Percentiles rank a stretch among this genome's conserved stretches.
phyloP scores from a whole-genome alignment of 2,888 invertebrate genomes.

The Pheosia gnoma region DNA sequence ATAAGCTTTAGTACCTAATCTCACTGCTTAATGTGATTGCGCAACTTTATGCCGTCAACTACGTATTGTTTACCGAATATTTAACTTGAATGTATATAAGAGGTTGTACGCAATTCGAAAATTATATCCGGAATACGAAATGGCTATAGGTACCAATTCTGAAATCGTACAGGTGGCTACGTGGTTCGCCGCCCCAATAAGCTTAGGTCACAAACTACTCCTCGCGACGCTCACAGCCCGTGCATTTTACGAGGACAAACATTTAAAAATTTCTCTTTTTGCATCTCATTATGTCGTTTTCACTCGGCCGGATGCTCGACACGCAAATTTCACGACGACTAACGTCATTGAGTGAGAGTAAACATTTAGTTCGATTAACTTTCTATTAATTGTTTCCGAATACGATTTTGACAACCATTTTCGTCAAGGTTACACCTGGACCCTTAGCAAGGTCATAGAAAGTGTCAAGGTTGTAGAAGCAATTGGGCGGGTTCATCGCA shows the following conservation, averaged over 20 bases:
- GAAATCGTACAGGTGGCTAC: slow-evolving; percentile 46
- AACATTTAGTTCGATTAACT: slow-evolving; percentile 70
- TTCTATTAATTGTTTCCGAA: slow-evolving; percentile 61
- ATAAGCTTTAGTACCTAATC: no score
- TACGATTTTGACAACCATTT: slow-evolving; percentile 33
- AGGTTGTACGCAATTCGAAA: neutral
- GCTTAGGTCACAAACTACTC: slow-evolving; percentile 76
- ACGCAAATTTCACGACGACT: slow-evolving; percentile 70
- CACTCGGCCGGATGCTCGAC: slow-evolving; percentile 69
- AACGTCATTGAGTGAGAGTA: slow-evolving; percentile 79
- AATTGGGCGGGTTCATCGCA: slow-evolving; percentile 77
- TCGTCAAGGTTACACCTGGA: slow-evolving; percentile 71
- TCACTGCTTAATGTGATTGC: no score
- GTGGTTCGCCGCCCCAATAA: slow-evolving; percentile 49
- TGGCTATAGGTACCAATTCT: slow-evolving; percentile 24
- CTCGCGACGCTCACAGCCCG: slow-evolving; percentile 69
- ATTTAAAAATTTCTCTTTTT: slow-evolving; percentile 82
- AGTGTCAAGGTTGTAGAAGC: slow-evolving; percentile 83
- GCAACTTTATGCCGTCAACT: no score
- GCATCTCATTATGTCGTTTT: slow-evolving; percentile 81
- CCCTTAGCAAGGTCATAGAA: slow-evolving; percentile 76
- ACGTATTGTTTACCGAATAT: no score
- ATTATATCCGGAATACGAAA: slow-evolving; percentile 55
- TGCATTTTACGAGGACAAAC: slow-evolving; percentile 76
- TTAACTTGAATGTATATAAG: no score